A percentile compares a stretch with the other conserved stretches of the same genome.
Conservation (phyloP, 2,797 vertebrate species). For the Malurus splendens region DNA sequence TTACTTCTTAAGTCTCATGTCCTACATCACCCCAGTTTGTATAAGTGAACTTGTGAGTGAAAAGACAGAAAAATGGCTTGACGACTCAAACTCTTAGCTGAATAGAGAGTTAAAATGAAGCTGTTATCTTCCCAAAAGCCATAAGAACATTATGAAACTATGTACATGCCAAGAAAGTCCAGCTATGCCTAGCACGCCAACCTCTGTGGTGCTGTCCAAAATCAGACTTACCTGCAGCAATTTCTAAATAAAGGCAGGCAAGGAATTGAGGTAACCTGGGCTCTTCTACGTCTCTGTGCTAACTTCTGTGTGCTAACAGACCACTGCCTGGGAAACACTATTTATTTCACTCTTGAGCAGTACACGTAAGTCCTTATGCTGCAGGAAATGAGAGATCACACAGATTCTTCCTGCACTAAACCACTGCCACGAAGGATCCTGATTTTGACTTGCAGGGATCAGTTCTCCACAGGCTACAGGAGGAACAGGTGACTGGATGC, state of each 20-base stretch:
- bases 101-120: not conserved
- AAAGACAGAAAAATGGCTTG: not conserved
- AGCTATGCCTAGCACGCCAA: fast-evolving
- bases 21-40: not conserved
- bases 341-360: not conserved
- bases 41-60: not conserved
- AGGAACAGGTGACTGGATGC: not conserved
- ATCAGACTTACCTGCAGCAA: not conserved
- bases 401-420: not conserved
- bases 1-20: not conserved
- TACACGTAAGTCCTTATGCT: not conserved
- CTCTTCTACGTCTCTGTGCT: not conserved
- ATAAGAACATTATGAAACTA: not conserved
- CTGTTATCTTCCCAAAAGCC: not conserved
- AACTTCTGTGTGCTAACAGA: not conserved
- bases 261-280: not conserved
- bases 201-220: not conserved
- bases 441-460: not conserved
- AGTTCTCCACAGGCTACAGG: not conserved
- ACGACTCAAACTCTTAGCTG: not conserved
- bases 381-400: not conserved
- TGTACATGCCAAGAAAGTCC: not conserved
- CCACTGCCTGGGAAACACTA: not conserved
- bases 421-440: not conserved
- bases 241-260: not conserved